phyloP scores from a whole-genome alignment of 2,113 vertebrate species.

The Ranitomeya imitator region DNA sequence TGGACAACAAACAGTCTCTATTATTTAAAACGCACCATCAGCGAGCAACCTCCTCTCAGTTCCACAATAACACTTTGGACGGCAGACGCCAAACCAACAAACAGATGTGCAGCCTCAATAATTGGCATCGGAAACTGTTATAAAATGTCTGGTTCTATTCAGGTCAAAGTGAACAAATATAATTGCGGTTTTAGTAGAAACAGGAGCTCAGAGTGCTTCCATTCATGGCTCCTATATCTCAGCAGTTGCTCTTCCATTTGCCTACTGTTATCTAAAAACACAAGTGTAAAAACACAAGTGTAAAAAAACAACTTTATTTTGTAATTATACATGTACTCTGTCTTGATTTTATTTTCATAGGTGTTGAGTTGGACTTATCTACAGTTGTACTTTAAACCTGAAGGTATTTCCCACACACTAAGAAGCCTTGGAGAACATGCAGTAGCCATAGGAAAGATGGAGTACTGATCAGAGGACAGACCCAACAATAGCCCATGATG shows the following conservation, averaged over 20 bases:
- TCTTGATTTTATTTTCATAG: no score
- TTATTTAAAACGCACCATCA: slow-evolving; percentile 58
- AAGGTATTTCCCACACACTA: no score
- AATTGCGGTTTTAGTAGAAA: slow-evolving; percentile 46
- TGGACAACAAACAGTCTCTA: slow-evolving; percentile 58
- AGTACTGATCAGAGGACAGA: no score
- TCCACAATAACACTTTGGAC: slow-evolving; percentile 56
- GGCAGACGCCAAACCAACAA: slow-evolving; percentile 56
- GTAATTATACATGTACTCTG: no score
- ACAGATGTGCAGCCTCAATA: slow-evolving; percentile 58
- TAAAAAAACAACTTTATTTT: neutral
- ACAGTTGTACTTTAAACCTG: no score
- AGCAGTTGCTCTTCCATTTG: slow-evolving; percentile 15
- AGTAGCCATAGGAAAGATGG: no score
- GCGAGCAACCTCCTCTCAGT: slow-evolving; percentile 41
- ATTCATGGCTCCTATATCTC: slow-evolving; percentile 28
- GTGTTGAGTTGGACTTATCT: no score
- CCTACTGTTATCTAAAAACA: neutral
- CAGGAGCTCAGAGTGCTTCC: slow-evolving; percentile 8
- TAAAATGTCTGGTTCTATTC: slow-evolving; percentile 55
- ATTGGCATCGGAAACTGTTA: slow-evolving; percentile 52
- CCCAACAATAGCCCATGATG: no score
- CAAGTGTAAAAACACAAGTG: slow-evolving; percentile 33
- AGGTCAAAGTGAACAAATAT: slow-evolving; percentile 57
- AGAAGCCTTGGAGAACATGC: no score